Percentiles rank a stretch among this genome's conserved stretches.
phyloP scores from a whole-genome alignment of 1,140 invertebrate species.

The Tigriopus japonicus region DNA sequence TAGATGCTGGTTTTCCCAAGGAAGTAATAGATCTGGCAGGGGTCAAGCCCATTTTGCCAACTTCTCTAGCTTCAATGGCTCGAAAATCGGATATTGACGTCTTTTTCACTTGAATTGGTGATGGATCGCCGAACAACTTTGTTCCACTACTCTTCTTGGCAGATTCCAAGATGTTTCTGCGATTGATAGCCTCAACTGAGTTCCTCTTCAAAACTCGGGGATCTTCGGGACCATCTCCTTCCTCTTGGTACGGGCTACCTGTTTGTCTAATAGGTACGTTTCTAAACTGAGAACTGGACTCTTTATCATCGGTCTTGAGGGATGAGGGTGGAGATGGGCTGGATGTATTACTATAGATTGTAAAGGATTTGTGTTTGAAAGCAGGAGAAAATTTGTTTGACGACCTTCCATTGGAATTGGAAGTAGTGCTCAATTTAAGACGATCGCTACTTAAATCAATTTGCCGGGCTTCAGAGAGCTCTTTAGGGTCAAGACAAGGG shows the following conservation, averaged over 20 bases:
- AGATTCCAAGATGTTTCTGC: slow-evolving; percentile 66
- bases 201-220: slow-evolving; percentile 47
- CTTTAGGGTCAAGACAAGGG: neutral
- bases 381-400: slow-evolving; percentile 49
- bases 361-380: slow-evolving; percentile 51
- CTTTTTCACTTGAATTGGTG: neutral
- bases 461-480: slow-evolving; percentile 2
- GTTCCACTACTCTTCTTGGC: slow-evolving; percentile 52
- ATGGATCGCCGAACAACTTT: too few species aligned
- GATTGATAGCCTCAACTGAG: slow-evolving; percentile 56
- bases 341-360: slow-evolving; percentile 31
- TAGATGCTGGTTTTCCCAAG: neutral
- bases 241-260: slow-evolving; percentile 40
- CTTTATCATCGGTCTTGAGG: slow-evolving; percentile 55
- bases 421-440: slow-evolving; percentile 1
- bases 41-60: neutral
- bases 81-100: neutral
- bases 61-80: neutral
- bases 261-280: slow-evolving; percentile 30
- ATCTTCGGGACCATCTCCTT: slow-evolving; percentile 19
- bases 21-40: neutral
- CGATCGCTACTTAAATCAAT: neutral
- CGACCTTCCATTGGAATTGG: slow-evolving; percentile 26
- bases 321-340: slow-evolving; percentile 17
- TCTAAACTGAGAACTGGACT: slow-evolving; percentile 53